These are phyloP conservation scores for Acanthornis magna DNA, from an alignment of 2,797 vertebrate species.

Conservation along the genomic window DNA sequence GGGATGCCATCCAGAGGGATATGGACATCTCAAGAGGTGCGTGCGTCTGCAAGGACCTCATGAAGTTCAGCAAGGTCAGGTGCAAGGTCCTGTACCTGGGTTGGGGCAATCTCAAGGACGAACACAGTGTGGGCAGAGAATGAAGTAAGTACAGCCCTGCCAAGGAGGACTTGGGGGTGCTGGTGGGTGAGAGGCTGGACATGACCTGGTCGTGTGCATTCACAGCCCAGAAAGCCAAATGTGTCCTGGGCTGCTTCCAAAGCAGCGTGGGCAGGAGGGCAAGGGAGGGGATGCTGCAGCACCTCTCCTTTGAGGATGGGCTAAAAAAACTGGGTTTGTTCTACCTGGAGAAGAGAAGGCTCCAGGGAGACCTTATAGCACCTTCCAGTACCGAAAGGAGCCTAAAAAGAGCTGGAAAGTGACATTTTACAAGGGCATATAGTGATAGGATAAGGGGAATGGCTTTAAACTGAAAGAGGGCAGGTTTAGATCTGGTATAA, in stretches of 20 bases:
- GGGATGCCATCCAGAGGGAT: not conserved
- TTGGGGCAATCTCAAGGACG: not conserved
- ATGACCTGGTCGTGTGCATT: accelerated
- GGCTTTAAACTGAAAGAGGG: not conserved
- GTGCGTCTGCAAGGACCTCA: accelerated
- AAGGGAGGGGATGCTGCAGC: not conserved
- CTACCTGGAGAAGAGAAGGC: not conserved
- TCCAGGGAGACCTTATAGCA: not conserved
- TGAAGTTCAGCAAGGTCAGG: not conserved
- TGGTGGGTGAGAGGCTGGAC: not conserved
- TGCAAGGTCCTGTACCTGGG: not conserved
- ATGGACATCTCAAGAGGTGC: not conserved
- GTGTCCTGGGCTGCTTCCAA: too few species aligned
- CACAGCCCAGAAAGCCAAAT: not conserved
- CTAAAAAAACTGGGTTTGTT: not conserved
- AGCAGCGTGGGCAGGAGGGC: accelerated
- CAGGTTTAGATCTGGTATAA: not conserved
- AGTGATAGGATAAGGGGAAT: not conserved
- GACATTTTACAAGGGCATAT: not conserved
- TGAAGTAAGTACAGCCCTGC: not conserved
- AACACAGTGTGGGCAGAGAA: not conserved
- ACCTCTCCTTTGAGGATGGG: accelerated
- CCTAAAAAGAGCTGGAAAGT: not conserved
- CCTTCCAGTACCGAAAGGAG: not conserved
- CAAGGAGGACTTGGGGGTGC: accelerated